Conservation (phyloP, 2,113 vertebrate species). For the Prolemur simus region DNA sequence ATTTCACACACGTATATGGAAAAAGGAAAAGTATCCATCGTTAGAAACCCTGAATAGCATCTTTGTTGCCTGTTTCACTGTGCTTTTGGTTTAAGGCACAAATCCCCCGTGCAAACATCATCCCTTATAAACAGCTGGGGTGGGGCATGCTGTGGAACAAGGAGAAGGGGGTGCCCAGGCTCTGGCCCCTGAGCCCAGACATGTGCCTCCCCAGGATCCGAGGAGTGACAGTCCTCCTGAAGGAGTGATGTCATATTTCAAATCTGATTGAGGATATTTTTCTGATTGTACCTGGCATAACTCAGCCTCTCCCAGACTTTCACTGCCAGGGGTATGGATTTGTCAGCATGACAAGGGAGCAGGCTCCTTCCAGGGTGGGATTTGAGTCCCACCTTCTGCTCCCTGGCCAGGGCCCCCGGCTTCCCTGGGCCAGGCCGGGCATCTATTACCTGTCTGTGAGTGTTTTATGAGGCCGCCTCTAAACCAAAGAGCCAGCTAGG, state of each 20-base stretch:
- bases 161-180: fast-evolving
- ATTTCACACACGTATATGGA: background rate
- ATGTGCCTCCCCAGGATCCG: fast-evolving
- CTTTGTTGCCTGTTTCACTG: background rate
- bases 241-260: background rate
- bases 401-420: background rate
- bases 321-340: background rate
- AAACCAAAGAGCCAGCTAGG: background rate
- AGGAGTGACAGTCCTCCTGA: fast-evolving
- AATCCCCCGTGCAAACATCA: background rate
- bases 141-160: background rate
- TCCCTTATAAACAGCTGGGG: conserved; percentile 33
- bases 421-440: background rate
- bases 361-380: background rate
- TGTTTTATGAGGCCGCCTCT: conserved; percentile 5
- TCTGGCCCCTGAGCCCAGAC: background rate
- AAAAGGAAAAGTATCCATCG: background rate
- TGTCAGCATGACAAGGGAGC: background rate
- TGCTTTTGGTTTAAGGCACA: background rate
- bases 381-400: background rate
- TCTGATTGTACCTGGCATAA: background rate
- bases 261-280: background rate
- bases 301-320: background rate
- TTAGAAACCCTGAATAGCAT: background rate
- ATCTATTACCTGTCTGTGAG: background rate